phyloP scores from a whole-genome alignment of 2,113 vertebrate species.

The Notarius lentiginosus region DNA sequence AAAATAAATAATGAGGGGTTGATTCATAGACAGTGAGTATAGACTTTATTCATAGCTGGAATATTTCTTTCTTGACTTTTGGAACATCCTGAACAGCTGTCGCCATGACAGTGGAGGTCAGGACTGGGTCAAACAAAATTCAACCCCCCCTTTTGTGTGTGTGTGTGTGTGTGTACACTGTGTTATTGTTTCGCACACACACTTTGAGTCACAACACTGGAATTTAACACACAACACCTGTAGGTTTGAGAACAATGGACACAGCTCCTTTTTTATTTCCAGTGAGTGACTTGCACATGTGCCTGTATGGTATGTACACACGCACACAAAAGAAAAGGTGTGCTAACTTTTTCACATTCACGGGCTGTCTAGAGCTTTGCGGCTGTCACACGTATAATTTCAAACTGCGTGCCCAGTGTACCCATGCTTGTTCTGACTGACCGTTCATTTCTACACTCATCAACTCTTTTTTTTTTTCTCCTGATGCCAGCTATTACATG shows the following conservation, averaged over 20 bases:
- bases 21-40: slow-evolving; percentile 36
- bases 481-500: neutral
- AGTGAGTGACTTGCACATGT: neutral
- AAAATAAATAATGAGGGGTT: slow-evolving; percentile 27
- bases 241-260: slow-evolving; percentile 37
- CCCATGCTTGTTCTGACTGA: slow-evolving; percentile 26
- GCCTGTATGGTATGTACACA: slow-evolving; percentile 4
- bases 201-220: slow-evolving; percentile 54
- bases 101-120: slow-evolving; percentile 68
- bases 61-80: slow-evolving; percentile 68
- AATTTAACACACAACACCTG: slow-evolving; percentile 52
- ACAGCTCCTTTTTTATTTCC: slow-evolving; percentile 51
- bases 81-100: slow-evolving; percentile 73
- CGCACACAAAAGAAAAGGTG: slow-evolving; percentile 20
- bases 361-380: slow-evolving; percentile 50
- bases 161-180: neutral
- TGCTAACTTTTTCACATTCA: slow-evolving; percentile 26
- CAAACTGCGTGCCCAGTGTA: slow-evolving; percentile 44
- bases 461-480: slow-evolving; percentile 34
- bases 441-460: slow-evolving; percentile 36
- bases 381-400: slow-evolving; percentile 60
- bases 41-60: slow-evolving; percentile 65
- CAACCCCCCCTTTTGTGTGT: slow-evolving; percentile 41
- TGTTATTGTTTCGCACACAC: neutral
- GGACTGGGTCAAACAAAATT: slow-evolving; percentile 48